These are phyloP conservation scores for Prunella fulvescens DNA, from an alignment of 2,113 vertebrate genomes.

Conservation along the genomic window DNA sequence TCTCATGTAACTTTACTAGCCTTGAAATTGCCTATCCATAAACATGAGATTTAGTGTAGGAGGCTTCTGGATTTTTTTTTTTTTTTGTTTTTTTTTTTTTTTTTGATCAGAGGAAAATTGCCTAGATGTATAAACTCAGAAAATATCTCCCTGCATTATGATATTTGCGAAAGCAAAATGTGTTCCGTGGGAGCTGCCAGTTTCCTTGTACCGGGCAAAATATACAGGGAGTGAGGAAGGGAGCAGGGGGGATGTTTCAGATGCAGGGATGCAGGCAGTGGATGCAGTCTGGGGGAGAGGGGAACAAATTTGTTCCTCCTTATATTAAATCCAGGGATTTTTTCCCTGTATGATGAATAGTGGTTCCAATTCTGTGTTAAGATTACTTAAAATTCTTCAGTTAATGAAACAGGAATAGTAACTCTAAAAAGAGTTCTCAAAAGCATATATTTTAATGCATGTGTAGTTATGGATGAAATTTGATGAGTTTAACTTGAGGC, in stretches of 20 bases:
- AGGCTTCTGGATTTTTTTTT: background rate
- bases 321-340: background rate
- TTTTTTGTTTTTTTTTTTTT: background rate
- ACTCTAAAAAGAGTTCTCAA: background rate
- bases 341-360: background rate
- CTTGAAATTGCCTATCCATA: conserved; percentile 49
- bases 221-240: background rate
- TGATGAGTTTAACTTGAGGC: background rate
- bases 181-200: conserved; percentile 3
- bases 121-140: conserved; percentile 26
- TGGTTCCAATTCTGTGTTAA: background rate
- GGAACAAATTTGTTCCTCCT: background rate
- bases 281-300: background rate
- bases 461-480: background rate
- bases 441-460: background rate
- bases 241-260: background rate
- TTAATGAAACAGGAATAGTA: background rate
- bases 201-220: background rate
- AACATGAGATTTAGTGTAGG: conserved; percentile 58
- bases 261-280: background rate
- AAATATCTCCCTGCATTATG: conserved; percentile 27
- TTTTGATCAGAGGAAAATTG: background rate
- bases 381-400: background rate
- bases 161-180: conserved; percentile 36
- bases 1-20: conserved; percentile 52